A percentile compares a stretch with the other conserved stretches of the same genome.
Evolutionary conservation across 1,140 invertebrate species (phyloP).

Genomic region (Tetramorium alpestre): DNA sequence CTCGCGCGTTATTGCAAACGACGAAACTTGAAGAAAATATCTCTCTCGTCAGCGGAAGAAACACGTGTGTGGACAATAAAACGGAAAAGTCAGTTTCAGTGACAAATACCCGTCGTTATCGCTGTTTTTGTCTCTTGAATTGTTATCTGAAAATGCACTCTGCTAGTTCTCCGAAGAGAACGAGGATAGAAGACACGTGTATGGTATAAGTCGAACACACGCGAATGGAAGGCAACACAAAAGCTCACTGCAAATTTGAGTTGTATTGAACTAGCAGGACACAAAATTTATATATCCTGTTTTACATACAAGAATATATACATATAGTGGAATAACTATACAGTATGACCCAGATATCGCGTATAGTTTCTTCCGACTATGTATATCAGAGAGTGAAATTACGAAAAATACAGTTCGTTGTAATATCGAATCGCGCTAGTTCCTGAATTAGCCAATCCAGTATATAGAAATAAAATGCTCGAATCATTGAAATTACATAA

Average conservation of each 20-base stretch:
- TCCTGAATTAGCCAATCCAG: not conserved
- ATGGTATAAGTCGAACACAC: not conserved
- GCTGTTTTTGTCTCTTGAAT: not conserved
- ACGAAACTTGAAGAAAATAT: slow-evolving; percentile 13
- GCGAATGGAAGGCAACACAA: not conserved
- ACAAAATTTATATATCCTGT: not conserved
- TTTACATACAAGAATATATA: not conserved
- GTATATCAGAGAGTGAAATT: not conserved
- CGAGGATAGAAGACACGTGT: not conserved
- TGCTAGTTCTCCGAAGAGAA: not conserved
- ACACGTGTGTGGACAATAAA: slow-evolving; percentile 4
- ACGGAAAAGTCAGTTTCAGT: slow-evolving; percentile 24
- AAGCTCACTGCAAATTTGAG: slow-evolving; percentile 5
- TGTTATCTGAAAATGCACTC: slow-evolving; percentile 17
- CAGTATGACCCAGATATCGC: not conserved
- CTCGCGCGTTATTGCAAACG: not conserved
- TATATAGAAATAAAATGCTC: not conserved
- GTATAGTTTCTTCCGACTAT: not conserved
- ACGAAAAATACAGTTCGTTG: not conserved
- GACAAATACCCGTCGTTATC: not conserved
- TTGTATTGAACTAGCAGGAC: slow-evolving; percentile 1
- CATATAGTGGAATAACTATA: not conserved
- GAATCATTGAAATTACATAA: not conserved
- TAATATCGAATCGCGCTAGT: not conserved
- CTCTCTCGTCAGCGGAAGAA: not conserved